Evolutionary conservation across 2,888 invertebrate genomes (phyloP), one percentile per base, ranked within the genome.

Genomic region (Gerris lacustris): DNA sequence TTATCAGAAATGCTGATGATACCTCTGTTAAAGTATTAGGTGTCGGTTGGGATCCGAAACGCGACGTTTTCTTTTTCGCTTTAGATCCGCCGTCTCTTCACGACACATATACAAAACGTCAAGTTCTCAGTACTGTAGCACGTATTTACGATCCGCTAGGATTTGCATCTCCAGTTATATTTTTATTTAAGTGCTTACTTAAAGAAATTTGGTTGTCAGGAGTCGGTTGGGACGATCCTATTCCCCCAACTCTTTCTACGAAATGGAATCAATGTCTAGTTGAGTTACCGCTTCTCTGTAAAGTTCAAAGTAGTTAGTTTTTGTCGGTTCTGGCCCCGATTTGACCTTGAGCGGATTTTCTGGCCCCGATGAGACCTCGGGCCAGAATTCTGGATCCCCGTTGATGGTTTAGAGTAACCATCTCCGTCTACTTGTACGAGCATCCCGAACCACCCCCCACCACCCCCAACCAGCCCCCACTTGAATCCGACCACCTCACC

Each of bases 81-180:
- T 55, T 55, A 11, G 55, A 55, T 55, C 15, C 55, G 11, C 15
- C 15, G 9, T 15, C 15, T 15, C 9, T 55, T 9, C 9, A 15
- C 15, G 11, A 9, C 9, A 9, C 11, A 5, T 55, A 11, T 55
- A 55, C 55, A 2, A 55, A 55, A 15, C 55, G 55, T 55, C 9
- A 15, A 11, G 55, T 55, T 55, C 15, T 55, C 11, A 55, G 55
- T 55, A 11, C 11, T 55, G 15, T 55, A 11, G 55, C 55, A 1
- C 55, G 55, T 55, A 55, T 55, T 55, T 55, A 55, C 55, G 55
- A 55, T 15, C 55, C 55, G 55, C 55, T 55, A 11, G 55, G 55
- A 55, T 55, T 55, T 55, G 11, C 15, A 2, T 2, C 55, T 9
- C 55, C 5, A 2, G 9, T 55, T 11, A 15, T 55, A 15, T 55